Evolutionary conservation across 2,888 invertebrate genomes (phyloP), one percentile per base, ranked within the genome.

Genomic region (Ichneumoninae sp.): DNA sequence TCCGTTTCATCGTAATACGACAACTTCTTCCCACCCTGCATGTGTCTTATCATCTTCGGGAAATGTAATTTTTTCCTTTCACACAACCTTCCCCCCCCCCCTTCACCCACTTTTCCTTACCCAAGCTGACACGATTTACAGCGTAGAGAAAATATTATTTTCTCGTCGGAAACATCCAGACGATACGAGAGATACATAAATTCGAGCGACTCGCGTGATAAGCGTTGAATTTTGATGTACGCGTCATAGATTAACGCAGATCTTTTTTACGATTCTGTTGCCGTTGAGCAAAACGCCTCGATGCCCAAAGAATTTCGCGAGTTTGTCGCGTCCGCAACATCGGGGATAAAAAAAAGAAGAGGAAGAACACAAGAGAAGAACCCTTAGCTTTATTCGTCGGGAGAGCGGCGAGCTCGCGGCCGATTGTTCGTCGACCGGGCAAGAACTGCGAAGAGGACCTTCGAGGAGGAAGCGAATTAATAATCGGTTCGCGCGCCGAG

Each of bases 11-110:
- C 47, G 52, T 36, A 52, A 52, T 33, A 52, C 13, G 33, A 50
- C 6, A 13, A n/a, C 36, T 66, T 74, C 40, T 19, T 74, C 65
- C 44, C 13, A 26, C 30, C 62, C 40, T 65, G 33, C 74, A 30
- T 33, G 74, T 50, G 16, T 50, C 62, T n/a, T n/a, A 65, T 62
- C 50, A 30, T 26, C 36, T 8, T 47, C 10, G 40, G 40, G 10
- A 47, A 62, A 74, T 65, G 47, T 33, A 50, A 71, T 72, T 72
- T n/a, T 13, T 57, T 10, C 10, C 47, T 65, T 74, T 74, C 22
- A 30, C 60, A 16, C 8, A 19, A 19, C 40, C 40, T 19, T 19
- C 16, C 40, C 13, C 13, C 6, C 47, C 7, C 57, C 60, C 16
- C 60, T 26, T 44, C 30, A 40, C 40, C 10, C 40, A 1, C 10